Evolutionary conservation across 2,797 vertebrate species (phyloP), one percentile per base, ranked within the genome.

Genomic region (Streptopelia turtur): DNA sequence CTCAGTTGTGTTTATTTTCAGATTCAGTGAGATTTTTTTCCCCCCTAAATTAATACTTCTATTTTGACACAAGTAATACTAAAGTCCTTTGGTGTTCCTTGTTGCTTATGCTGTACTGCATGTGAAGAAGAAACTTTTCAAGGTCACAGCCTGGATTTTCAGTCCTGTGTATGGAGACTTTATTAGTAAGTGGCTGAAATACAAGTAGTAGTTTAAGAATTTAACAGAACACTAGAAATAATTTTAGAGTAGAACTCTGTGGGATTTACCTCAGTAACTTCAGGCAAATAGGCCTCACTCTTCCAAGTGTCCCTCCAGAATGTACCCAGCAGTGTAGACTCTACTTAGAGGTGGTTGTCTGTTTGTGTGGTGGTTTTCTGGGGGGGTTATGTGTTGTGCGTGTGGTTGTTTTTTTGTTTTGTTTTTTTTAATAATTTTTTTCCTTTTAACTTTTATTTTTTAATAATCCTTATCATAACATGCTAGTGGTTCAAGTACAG

Each of bases 51-150:
- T 39, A 75, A 49, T 74, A 25, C 4, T 17, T 72, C 6, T 2
- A 30, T 68, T 68, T 79, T 83, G 13, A 17, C 30, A 45, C 14
- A 21, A 77, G 49, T 41, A 35, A 80, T 66, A 41, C 27, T 49
- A 1, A 70, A 81, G 57, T 61, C 30, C 37, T 71, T 77, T 71
- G 37, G 22, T 65, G 27, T 84, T 79, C 27, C 25, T 47, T 85
- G 22, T 57, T 90, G 35, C 37, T 87, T 84, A 71, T 57, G 41
- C 59, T 43, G 65, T 23, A 55, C 24, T 52, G 16, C 90, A 47
- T 41, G 22, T 55, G 56, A 89, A 89, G 22, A 91, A 82, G 59
- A 89, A 93, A 84, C 86, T 89, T 56, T 83, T 86, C 47, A 55
- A 57, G 75, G 53, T 85, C 23, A 24, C 71, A 90, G 72, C 76